These are phyloP conservation scores for Catagonus wagneri DNA, from an alignment of 2,113 vertebrate genomes.

Conservation along the genomic window DNA sequence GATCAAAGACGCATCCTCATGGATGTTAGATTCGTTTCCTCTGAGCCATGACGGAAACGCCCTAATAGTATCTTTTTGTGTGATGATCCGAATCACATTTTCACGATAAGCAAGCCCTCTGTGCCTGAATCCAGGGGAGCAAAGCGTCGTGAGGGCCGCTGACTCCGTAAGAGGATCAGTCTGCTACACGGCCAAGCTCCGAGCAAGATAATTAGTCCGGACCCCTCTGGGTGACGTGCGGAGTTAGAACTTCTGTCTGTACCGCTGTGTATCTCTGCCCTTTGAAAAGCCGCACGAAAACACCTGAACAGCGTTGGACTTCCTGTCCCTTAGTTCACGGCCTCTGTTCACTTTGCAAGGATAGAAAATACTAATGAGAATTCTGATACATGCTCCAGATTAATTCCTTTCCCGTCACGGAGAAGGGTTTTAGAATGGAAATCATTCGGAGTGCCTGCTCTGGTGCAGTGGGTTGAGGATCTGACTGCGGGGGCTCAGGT, in stretches of 20 bases:
- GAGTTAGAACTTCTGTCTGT: neutral
- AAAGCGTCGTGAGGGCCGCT: neutral
- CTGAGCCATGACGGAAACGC: no score
- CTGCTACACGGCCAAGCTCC: accelerated
- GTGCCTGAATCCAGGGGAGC: neutral
- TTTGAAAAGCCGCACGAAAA: neutral
- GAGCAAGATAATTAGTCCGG: neutral
- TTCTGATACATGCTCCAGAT: no score
- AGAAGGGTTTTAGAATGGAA: neutral
- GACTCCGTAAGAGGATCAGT: neutral
- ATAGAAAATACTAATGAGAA: neutral
- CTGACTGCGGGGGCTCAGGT: no score
- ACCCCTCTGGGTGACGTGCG: neutral
- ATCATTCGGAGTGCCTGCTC: no score
- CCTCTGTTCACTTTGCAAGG: neutral
- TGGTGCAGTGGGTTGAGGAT: no score
- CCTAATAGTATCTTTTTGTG: no score
- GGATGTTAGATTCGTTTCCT: no score
- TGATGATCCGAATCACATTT: neutral
- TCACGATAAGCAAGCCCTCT: neutral
- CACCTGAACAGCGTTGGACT: accelerated
- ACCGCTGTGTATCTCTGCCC: neutral
- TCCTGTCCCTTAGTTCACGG: neutral
- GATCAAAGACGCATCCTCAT: no score
- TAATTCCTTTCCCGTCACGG: neutral